Evolutionary conservation across 2,113 vertebrate genomes (phyloP).

Genomic region (Vicugna pacos): DNA sequence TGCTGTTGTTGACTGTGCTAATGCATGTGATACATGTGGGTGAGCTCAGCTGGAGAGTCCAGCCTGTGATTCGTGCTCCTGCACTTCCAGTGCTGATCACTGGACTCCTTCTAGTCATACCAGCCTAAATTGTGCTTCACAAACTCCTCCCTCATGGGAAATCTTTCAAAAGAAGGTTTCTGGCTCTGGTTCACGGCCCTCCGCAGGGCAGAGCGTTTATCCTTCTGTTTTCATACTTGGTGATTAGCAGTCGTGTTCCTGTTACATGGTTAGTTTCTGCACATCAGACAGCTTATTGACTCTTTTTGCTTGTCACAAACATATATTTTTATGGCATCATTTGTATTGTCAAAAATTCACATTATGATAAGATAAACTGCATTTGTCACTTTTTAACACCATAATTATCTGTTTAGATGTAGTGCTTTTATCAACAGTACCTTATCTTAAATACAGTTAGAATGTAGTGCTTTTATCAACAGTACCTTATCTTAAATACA

Average conservation of each 20-base stretch:
- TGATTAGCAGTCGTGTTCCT: background rate
- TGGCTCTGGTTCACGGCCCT: background rate
- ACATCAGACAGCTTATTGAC: background rate
- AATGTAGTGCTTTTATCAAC: background rate
- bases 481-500: background rate
- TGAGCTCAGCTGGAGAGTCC: background rate
- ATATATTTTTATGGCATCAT: slow-evolving; percentile 25
- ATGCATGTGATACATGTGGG: background rate
- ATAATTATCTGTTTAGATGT: background rate
- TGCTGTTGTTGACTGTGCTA: background rate
- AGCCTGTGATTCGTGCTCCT: background rate
- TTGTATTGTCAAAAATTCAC: slow-evolving; percentile 46
- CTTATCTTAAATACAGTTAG: background rate
- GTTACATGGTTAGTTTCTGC: background rate
- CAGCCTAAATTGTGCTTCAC: background rate
- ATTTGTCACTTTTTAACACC: slow-evolving; percentile 33
- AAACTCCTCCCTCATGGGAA: background rate
- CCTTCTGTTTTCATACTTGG: background rate
- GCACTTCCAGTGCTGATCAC: background rate
- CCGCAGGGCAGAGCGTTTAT: background rate
- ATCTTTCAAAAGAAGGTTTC: background rate
- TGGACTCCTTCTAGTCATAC: background rate
- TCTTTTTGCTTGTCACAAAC: background rate
- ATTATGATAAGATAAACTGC: slow-evolving; percentile 39
- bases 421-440: too few species aligned